Conservation (phyloP, 2,113 vertebrate species). For the Apodemus sylvaticus region DNA sequence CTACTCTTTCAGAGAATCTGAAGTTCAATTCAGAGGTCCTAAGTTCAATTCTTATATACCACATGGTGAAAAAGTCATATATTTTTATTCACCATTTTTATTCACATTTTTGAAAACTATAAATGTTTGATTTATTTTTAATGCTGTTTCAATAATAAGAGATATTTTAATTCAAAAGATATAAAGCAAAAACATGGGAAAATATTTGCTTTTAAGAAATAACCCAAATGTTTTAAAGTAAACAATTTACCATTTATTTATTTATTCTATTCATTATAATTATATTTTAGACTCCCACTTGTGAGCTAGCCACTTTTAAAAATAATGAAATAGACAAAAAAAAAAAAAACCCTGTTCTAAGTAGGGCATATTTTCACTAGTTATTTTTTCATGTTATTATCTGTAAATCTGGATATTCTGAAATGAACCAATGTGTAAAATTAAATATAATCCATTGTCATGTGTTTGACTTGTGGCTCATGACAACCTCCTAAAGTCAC, state of each 20-base stretch:
- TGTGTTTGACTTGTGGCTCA: background rate
- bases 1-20: too few species aligned
- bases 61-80: too few species aligned
- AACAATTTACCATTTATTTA: constrained; percentile 35
- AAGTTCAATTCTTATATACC: too few species aligned
- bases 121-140: background rate
- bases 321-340: background rate
- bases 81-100: background rate
- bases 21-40: too few species aligned
- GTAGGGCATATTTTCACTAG: background rate
- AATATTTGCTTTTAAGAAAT: constrained; percentile 30
- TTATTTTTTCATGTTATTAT: background rate
- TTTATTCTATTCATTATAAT: background rate
- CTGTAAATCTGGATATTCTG: background rate
- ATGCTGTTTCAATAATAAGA: too few species aligned
- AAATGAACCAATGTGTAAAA: constrained; percentile 8
- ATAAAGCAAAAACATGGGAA: background rate
- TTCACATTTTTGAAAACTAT: background rate
- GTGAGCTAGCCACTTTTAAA: constrained; percentile 22
- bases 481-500: background rate
- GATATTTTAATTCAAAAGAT: too few species aligned
- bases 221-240: constrained; percentile 33
- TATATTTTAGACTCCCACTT: constrained; percentile 64
- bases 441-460: background rate
- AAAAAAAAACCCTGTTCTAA: background rate